Conservation (phyloP, 2,888 invertebrate genomes). For the Nomada hirtipes region DNA sequence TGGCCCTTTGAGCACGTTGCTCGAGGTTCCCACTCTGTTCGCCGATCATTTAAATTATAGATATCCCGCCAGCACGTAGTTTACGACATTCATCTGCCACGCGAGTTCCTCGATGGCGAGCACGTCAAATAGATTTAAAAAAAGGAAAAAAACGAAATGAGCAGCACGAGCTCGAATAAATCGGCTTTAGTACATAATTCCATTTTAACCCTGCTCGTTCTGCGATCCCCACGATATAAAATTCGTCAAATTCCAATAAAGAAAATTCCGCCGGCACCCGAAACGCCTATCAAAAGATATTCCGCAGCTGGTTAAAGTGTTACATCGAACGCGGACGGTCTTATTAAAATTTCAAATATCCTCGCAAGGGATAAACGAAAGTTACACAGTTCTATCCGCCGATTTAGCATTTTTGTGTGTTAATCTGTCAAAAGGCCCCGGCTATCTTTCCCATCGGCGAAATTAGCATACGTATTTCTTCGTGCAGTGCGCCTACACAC, state of each 20-base stretch:
- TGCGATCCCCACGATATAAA: not conserved
- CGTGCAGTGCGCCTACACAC: not conserved
- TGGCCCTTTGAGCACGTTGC: not conserved
- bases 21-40: not conserved
- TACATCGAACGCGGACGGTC: not conserved
- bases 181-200: not conserved
- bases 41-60: not conserved
- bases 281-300: not conserved
- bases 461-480: slow-evolving; percentile 52
- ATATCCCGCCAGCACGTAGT: no score
- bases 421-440: slow-evolving; percentile 22
- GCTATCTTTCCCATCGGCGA: slow-evolving; percentile 14
- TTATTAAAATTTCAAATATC: slow-evolving; percentile 24
- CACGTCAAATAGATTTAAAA: no score
- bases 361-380: not conserved
- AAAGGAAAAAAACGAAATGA: not conserved
- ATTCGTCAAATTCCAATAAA: not conserved
- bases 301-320: not conserved
- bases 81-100: not conserved
- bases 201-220: not conserved
- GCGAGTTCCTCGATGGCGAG: no score
- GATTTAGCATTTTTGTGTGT: slow-evolving; percentile 34
- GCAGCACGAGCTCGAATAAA: slow-evolving; percentile 12
- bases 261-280: not conserved
- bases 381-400: slow-evolving; percentile 4